Evolutionary conservation across 2,797 vertebrate genomes (phyloP).

Genomic region (Neoniphon sammara): DNA sequence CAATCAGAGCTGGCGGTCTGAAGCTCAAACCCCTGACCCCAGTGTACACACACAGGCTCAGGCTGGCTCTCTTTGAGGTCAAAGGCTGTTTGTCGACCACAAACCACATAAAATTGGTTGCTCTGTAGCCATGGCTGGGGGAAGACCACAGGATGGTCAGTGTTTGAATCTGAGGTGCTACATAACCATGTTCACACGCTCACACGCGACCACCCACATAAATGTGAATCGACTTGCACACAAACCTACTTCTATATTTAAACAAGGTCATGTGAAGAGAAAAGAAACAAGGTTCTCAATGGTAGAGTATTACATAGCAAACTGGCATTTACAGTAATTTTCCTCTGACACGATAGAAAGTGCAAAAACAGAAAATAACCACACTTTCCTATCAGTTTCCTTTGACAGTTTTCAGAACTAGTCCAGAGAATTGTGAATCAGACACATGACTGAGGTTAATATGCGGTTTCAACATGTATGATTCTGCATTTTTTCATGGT

Average conservation of each 20-base stretch:
- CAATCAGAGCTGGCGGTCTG: conserved; percentile 73
- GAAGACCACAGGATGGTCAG: conserved; percentile 72
- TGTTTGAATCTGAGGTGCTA: conserved; percentile 38
- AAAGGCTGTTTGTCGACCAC: conserved; percentile 79
- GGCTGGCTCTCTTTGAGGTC: conserved; percentile 71
- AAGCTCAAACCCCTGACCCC: conserved; percentile 64
- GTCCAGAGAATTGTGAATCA: conserved; percentile 65
- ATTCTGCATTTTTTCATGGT: conserved; percentile 23
- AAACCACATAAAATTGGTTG: conserved; percentile 81
- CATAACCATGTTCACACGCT: conserved; percentile 61
- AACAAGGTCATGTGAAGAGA: conserved; percentile 61
- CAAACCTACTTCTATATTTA: conserved; percentile 34
- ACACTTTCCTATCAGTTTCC: conserved; percentile 70
- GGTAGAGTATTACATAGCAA: conserved; percentile 44
- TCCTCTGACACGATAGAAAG: conserved; percentile 67
- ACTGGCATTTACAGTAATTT: conserved; percentile 64
- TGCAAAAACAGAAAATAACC: conserved; percentile 66
- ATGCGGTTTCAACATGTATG: conserved; percentile 40
- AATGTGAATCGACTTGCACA: conserved; percentile 35
- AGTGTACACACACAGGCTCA: conserved; percentile 63
- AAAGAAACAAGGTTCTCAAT: conserved; percentile 42
- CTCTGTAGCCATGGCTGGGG: conserved; percentile 48
- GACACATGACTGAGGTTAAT: conserved; percentile 15
- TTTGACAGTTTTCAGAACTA: conserved; percentile 56
- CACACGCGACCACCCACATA: conserved; percentile 55